phyloP scores from a whole-genome alignment of 2,113 vertebrate genomes.

The Sinocyclocheilus anshuiensis region DNA sequence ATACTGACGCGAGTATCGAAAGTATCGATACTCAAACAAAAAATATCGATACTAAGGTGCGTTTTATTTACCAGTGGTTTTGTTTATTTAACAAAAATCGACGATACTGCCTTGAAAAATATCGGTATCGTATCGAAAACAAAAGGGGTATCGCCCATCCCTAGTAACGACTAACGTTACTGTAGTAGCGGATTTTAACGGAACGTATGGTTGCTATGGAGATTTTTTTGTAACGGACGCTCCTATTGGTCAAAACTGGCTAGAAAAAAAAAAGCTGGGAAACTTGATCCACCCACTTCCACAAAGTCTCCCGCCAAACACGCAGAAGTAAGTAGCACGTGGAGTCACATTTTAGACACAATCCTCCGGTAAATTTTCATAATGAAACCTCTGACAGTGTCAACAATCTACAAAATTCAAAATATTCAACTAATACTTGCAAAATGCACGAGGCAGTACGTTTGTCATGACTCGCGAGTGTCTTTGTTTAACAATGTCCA shows the following conservation, averaged over 20 bases:
- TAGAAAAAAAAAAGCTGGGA: neutral
- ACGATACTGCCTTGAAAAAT: no score
- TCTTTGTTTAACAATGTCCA: neutral
- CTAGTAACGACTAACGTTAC: no score
- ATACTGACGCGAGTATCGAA: no score
- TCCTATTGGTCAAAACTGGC: constrained; percentile 5
- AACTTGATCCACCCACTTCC: neutral
- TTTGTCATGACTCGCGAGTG: neutral
- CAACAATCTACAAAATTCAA: no score
- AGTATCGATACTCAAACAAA: no score
- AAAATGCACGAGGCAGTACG: neutral
- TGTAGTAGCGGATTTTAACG: neutral
- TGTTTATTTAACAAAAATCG: no score
- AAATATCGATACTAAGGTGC: no score
- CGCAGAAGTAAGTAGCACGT: neutral
- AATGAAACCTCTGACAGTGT: neutral
- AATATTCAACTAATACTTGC: no score
- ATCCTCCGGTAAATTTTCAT: neutral
- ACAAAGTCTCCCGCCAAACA: constrained; percentile 14
- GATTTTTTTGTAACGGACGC: neutral
- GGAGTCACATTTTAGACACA: neutral
- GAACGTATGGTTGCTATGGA: neutral
- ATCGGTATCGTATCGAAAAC: no score
- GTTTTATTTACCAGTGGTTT: no score
- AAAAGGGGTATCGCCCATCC: no score